Evolutionary conservation across 2,888 invertebrate species (phyloP), one percentile per base, ranked within the genome.

Genomic region (Scaptomyza flava): DNA sequence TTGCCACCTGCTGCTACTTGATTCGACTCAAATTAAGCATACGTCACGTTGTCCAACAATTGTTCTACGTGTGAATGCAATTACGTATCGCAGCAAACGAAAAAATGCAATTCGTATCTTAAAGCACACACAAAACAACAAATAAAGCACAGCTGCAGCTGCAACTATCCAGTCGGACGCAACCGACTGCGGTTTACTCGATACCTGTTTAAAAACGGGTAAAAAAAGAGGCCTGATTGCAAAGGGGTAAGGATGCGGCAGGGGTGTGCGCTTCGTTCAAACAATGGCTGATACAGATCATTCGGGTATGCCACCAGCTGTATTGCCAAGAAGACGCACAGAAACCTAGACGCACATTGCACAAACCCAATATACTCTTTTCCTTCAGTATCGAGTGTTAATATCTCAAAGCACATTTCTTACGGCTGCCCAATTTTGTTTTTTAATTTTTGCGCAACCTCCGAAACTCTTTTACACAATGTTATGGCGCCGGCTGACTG

Each of bases 1-100:
- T 58, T 70, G 65, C 79, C 82, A 84, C 84, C 81, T 81, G 84
- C 50, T 81, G 79, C 27, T 60, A 76, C 27, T 50, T 53, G 45
- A 41, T 23, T 46, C n/a, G 27, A 33, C 31, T 20, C 23, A 23
- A 45, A 72, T 72, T 46, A 67, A 78, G 72, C 62, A 85, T 76
- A 71, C 82, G 85, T 50, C 59, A 48, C 43, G 62, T 38, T 66
- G 64, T 52, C 36, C 30, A 52, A 33, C 12, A 34, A 38, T 38
- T 38, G 33, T 30, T 47, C 53, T 46, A 54, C 48, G 27, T 52
- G 46, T 50, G 52, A 65, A 61, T 50, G 60, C 36, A 68, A 63
- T 68, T 61, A 48, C 45, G 46, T 64, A 58, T 52, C 33, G 45
- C 4, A 34, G 45, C 46, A 67, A 30, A 60, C 42, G 31, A 63